These are phyloP conservation scores for Exocentrus adspersus DNA, from an alignment of 2,888 invertebrate genomes.

Conservation along the genomic window DNA sequence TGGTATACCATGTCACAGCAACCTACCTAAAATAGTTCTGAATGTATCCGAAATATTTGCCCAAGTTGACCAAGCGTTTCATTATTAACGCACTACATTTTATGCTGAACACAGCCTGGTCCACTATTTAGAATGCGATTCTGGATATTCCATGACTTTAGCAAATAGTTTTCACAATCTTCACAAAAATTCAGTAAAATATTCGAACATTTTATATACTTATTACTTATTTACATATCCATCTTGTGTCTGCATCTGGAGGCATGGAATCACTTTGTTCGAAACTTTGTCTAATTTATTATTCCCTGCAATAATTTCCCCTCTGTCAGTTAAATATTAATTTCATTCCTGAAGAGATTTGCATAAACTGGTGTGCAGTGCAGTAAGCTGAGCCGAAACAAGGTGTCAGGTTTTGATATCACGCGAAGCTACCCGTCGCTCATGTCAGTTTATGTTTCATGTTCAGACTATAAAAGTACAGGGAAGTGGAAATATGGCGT, in stretches of 20 bases:
- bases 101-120: too few relatives aligned
- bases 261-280: neutral
- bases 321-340: slow-evolving; percentile 26
- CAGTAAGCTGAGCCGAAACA: slow-evolving; percentile 25
- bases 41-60: too few relatives aligned
- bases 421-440: slow-evolving; percentile 31
- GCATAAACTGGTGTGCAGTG: slow-evolving; percentile 29
- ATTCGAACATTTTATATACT: neutral
- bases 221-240: neutral
- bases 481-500: slow-evolving; percentile 9
- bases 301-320: slow-evolving; percentile 16
- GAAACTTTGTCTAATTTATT: slow-evolving; percentile 10
- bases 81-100: too few relatives aligned
- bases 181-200: too few relatives aligned
- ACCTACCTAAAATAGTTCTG: too few relatives aligned
- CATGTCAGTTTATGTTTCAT: slow-evolving; percentile 20
- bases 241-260: neutral
- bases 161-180: too few relatives aligned
- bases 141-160: too few relatives aligned
- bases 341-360: slow-evolving; percentile 22
- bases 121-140: too few relatives aligned
- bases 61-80: too few relatives aligned
- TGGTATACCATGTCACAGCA: too few relatives aligned
- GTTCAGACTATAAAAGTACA: slow-evolving; percentile 9
- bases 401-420: slow-evolving; percentile 33